These are phyloP conservation scores for Oreochromis aureus DNA, from an alignment of 2,113 vertebrate species.

Conservation along the genomic window DNA sequence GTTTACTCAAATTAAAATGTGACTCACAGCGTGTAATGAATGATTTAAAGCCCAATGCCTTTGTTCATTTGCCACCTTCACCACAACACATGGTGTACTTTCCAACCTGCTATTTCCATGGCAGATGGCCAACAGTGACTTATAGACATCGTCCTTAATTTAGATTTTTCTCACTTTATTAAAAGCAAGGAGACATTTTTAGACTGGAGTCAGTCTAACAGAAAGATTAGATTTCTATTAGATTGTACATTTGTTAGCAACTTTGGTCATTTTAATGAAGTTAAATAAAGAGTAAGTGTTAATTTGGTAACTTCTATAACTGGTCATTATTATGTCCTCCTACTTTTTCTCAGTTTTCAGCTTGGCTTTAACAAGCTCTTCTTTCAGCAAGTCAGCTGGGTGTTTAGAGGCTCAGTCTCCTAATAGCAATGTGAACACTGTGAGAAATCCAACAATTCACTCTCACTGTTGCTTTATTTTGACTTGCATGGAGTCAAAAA, in stretches of 20 bases:
- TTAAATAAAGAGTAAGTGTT: neutral
- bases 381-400: neutral
- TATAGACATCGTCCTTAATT: neutral
- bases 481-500: slow-evolving; percentile 15
- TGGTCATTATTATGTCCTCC: neutral
- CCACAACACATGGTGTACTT: slow-evolving; percentile 11
- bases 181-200: neutral
- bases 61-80: neutral
- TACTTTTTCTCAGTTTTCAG: accelerated
- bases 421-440: neutral
- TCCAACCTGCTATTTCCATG: neutral
- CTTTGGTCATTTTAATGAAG: neutral
- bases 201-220: neutral
- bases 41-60: slow-evolving; percentile 20
- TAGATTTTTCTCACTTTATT: neutral
- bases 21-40: slow-evolving; percentile 4
- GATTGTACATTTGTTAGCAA: neutral
- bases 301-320: neutral
- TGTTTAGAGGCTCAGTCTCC: neutral
- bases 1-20: slow-evolving; percentile 31
- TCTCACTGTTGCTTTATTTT: neutral
- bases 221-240: neutral
- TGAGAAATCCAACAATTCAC: neutral
- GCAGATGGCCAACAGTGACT: neutral
- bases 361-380: neutral